phyloP scores from a whole-genome alignment of 2,797 vertebrate genomes.

The Hozukius guyotensis region DNA sequence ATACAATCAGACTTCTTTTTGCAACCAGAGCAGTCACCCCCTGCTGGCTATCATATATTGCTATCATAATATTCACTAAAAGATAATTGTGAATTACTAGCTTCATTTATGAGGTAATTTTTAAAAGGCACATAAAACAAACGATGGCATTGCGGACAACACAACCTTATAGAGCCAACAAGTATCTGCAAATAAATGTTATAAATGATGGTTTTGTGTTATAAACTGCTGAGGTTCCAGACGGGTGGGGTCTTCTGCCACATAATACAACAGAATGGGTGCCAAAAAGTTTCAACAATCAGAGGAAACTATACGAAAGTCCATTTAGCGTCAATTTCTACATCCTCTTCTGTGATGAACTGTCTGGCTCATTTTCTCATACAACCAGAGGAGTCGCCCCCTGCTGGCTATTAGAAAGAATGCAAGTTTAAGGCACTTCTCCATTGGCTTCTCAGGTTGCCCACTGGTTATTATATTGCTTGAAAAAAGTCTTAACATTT shows the following conservation, averaged over 20 bases:
- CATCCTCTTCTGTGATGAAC: conserved; percentile 35
- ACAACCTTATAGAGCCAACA: conserved; percentile 13
- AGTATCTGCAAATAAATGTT: conserved; percentile 37
- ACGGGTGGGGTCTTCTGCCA: conserved; percentile 26
- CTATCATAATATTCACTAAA: not conserved
- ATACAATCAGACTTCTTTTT: too few species aligned
- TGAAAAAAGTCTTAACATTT: not conserved
- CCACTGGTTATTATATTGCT: not conserved
- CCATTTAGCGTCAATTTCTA: conserved; percentile 39
- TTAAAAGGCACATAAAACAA: conserved; percentile 45
- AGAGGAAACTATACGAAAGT: conserved; percentile 65
- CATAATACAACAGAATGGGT: conserved; percentile 14
- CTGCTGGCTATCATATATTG: not conserved
- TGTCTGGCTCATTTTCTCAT: not conserved
- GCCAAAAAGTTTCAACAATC: conserved; percentile 59
- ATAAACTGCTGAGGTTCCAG: conserved; percentile 18
- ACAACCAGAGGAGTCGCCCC: too few species aligned
- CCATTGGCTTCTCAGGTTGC: too few species aligned
- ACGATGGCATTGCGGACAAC: not conserved
- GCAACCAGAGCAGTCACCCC: too few species aligned
- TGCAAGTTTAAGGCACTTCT: too few species aligned
- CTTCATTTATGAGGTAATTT: conserved; percentile 35
- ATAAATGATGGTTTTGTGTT: conserved; percentile 33
- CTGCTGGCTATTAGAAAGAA: too few species aligned
- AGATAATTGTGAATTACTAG: not conserved